Evolutionary conservation across 2,797 vertebrate species (phyloP), one percentile per base, ranked within the genome.

Genomic region (Mus minutoides): DNA sequence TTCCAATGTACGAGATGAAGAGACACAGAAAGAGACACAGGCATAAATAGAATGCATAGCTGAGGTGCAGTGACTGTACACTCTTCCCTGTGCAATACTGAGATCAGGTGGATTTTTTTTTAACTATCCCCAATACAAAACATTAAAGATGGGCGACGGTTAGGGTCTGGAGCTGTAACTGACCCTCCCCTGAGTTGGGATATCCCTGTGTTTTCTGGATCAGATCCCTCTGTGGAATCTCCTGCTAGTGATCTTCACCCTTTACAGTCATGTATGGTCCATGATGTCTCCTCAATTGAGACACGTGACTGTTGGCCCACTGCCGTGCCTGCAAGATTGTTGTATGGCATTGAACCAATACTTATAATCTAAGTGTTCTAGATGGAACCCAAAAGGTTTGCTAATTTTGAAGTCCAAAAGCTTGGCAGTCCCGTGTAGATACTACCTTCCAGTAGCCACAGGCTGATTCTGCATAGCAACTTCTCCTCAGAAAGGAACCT

Each of bases 361-460:
- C 24, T 60, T 37, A 87, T 80, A 87, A 87, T 11, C 2, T 5
- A 94, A 83, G 78, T 88, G 86, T 76, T 77, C 86, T 64, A 92
- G 10, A 40, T 58, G n/a, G 92, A 80, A 37, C n/a, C 26, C 19
- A 82, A 62, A 67, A 90, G 58, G 58, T 5, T 6, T 52, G 10
- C 76, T 95, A 89, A n/a, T 58, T 80, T 67, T 84, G 10, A 84
- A 91, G 62, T 52, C 78, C 11, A 87, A 86, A 94, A 22, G 4
- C 37, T 31, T 49, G 34, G 54, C 4, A 34, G 16, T 75, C 49
- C 76, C 11, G 3, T 16, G 3, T 31, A 2, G 56, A 58, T 16
- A 37, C 22, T 34, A 22, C 37, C 37, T 52, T 17, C 2, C 0
- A 0, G 43, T 31, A 58, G 64, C 29, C 60, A 54, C 2, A 46